Evolutionary conservation across 30 jellyfish, hydroid and myxozoan genomes (phyloP).

Genomic region (Cassiopea andromeda): DNA sequence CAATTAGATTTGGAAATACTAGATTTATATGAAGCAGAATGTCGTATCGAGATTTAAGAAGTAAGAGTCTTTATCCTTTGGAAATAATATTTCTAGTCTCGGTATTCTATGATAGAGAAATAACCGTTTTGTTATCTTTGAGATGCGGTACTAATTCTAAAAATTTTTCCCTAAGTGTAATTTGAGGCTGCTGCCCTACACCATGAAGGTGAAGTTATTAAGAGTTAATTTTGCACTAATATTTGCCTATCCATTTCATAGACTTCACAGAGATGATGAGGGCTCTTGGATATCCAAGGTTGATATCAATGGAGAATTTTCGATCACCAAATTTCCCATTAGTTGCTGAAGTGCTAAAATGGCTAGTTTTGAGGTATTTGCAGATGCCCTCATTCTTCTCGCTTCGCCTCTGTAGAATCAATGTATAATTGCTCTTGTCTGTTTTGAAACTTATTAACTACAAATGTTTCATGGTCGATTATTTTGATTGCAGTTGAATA

Average conservation of each 20-base stretch:
- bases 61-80: constrained; percentile 20
- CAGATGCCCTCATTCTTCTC: background rate
- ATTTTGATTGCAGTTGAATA: too few species aligned
- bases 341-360: constrained; percentile 91
- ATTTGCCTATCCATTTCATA: constrained; percentile 7
- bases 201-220: too few species aligned
- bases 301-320: constrained; percentile 91
- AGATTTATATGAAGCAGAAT: background rate
- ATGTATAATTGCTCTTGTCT: too few species aligned
- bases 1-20: background rate
- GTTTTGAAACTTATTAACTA: too few species aligned
- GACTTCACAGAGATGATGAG: constrained; percentile 98
- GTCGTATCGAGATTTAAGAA: constrained; percentile 72
- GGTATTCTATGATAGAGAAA: too few species aligned
- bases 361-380: constrained; percentile 87
- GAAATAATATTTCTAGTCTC: too few species aligned
- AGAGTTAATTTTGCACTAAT: too few species aligned
- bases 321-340: constrained; percentile 88
- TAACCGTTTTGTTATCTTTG: too few species aligned
- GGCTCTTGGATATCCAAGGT: constrained; percentile 93
- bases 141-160: too few species aligned
- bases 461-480: too few species aligned
- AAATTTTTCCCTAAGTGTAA: too few species aligned
- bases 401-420: constrained; percentile 10
- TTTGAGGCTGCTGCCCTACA: too few species aligned